Evolutionary conservation across 2,113 vertebrate species (phyloP).

Genomic region (Scortum barcoo): DNA sequence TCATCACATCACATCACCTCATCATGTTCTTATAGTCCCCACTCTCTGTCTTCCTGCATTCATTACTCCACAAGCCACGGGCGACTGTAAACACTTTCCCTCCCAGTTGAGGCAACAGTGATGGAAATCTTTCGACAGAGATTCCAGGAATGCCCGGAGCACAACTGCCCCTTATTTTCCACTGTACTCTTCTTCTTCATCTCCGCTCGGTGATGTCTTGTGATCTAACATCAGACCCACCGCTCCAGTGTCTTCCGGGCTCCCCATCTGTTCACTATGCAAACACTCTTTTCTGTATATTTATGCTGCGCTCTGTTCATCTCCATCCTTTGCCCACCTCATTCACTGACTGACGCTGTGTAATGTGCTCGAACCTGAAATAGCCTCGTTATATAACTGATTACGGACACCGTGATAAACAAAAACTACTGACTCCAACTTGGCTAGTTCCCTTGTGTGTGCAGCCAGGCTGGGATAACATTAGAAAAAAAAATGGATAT

Average conservation of each 20-base stretch:
- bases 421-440: conserved; percentile 34
- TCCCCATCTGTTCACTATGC: conserved; percentile 39
- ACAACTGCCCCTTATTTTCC: conserved; percentile 31
- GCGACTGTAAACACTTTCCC: conserved; percentile 41
- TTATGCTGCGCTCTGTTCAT: conserved; percentile 31
- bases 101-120: conserved; percentile 20
- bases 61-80: conserved; percentile 31
- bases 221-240: conserved; percentile 29
- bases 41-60: conserved; percentile 24
- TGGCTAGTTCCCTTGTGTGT: conserved; percentile 14
- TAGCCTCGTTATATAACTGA: conserved; percentile 49
- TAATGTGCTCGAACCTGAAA: conserved; percentile 36
- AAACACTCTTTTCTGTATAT: conserved; percentile 42
- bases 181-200: conserved; percentile 6
- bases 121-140: conserved; percentile 48
- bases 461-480: conserved; percentile 48
- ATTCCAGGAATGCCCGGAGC: conserved; percentile 31
- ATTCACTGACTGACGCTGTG: conserved; percentile 25
- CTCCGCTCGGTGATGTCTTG: conserved; percentile 6
- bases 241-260: conserved; percentile 16
- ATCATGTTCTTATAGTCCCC: background rate
- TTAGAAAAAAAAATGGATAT: conserved; percentile 33
- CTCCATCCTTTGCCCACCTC: conserved; percentile 23
- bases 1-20: conserved; percentile 14
- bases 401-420: conserved; percentile 32